Percentiles rank a stretch among this genome's conserved stretches.
Evolutionary conservation across 1,140 invertebrate genomes (phyloP).

Genomic region (Sycophaga agraensis): DNA sequence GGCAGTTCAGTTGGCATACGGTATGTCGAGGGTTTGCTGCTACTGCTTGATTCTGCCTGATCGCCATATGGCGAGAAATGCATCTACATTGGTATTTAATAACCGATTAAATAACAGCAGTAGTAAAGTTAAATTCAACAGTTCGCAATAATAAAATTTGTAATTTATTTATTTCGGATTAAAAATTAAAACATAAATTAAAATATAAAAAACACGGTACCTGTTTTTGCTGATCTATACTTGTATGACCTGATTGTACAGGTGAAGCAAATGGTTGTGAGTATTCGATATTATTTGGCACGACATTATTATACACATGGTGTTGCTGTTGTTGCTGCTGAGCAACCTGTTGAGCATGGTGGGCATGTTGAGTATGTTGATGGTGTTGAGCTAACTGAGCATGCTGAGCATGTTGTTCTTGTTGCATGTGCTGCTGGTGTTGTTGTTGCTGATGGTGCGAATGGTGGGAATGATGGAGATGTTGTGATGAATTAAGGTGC

Average conservation of each 20-base stretch:
- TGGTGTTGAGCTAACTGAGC: constrained; percentile 12
- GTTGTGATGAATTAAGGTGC: constrained; percentile 20
- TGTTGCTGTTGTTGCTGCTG: constrained; percentile 36
- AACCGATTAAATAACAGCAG: too few species aligned
- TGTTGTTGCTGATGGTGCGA: constrained; percentile 31
- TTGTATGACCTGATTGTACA: constrained; percentile 30
- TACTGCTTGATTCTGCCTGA: constrained; percentile 30
- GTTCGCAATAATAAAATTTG: neutral
- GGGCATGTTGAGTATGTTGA: constrained; percentile 24
- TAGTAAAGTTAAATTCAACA: too few species aligned
- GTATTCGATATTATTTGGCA: constrained; percentile 39
- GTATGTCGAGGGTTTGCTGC: constrained; percentile 41
- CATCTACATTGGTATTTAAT: constrained; percentile 30
- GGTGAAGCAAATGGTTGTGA: constrained; percentile 38
- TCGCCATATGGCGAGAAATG: constrained; percentile 34
- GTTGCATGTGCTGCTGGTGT: constrained; percentile 32
- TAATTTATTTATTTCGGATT: neutral
- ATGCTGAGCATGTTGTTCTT: constrained; percentile 16
- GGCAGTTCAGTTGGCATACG: constrained; percentile 48
- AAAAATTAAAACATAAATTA: too few species aligned
- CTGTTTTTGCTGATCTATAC: constrained; percentile 25
- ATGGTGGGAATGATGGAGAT: constrained; percentile 34
- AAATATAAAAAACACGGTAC: neutral
- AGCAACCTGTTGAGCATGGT: constrained; percentile 32
- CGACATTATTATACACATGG: constrained; percentile 35